Evolutionary conservation across 2,113 vertebrate genomes (phyloP).

Genomic region (Trichomycterus rosablanca): DNA sequence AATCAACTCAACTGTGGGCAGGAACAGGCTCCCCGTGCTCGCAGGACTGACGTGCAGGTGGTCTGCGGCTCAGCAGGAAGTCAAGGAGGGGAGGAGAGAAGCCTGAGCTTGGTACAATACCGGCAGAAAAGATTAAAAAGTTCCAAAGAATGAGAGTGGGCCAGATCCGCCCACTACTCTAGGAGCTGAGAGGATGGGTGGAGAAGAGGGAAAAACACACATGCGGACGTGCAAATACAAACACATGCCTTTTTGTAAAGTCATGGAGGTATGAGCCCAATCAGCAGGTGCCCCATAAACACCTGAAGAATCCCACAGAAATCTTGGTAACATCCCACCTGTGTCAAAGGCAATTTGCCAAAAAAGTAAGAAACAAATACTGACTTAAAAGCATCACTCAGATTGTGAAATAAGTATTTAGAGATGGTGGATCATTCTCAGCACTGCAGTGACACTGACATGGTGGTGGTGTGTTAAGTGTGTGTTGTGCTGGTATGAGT

Average conservation of each 20-base stretch:
- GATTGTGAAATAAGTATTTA: no score
- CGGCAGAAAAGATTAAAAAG: constrained; percentile 48
- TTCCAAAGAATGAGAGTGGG: constrained; percentile 39
- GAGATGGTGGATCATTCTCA: no score
- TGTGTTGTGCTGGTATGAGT: no score
- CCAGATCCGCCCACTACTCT: constrained; percentile 43
- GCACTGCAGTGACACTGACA: no score
- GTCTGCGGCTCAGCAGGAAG: constrained; percentile 44
- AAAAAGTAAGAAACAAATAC: no score
- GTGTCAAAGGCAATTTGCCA: no score
- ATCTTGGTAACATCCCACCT: no score
- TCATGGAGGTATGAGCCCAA: background rate
- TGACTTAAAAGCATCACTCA: no score
- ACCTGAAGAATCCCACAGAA: no score
- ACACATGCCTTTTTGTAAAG: constrained; percentile 15
- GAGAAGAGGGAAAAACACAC: constrained; percentile 41
- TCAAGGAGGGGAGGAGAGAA: constrained; percentile 50
- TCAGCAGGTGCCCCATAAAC: no score
- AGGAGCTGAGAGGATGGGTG: constrained; percentile 43
- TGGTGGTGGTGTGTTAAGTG: no score
- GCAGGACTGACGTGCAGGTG: constrained; percentile 44
- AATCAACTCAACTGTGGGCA: constrained; percentile 51
- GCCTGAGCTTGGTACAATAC: constrained; percentile 37
- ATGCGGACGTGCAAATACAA: constrained; percentile 29
- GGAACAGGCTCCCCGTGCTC: constrained; percentile 26